Evolutionary conservation across 2,797 vertebrate species (phyloP), one percentile per base, ranked within the genome.

Genomic region (Sciurus carolinensis): DNA sequence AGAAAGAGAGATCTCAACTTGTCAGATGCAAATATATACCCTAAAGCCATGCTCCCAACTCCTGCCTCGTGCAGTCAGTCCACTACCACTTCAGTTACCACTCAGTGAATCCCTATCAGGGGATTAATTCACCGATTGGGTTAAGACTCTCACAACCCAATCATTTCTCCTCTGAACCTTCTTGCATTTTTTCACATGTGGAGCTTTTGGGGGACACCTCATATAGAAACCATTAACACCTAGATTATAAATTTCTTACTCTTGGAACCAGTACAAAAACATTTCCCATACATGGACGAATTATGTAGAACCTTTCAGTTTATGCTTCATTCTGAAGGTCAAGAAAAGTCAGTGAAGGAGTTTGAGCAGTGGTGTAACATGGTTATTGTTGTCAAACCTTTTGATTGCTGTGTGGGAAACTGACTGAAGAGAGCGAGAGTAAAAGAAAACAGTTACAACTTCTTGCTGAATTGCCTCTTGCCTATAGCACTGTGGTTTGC

Each of bases 211-310:
- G 18, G 20, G 7, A 57, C 20, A 57, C 54, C 54, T 57, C 20
- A 22, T 2, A 22, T 57, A 7, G 20, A 57, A 57, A 57, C 54
- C 54, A 57, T 9, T 54, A 54, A 57, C 54, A 22, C 54, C 54
- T 57, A 22, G 20, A 10, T 89, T 94, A 81, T n/a, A 30, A 30
- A 64, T 90, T 93, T 87, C 44, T 80, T 85, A 36, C 30, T 67
- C 1, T 18, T 66, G 2, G 24, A 22, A 30, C 7, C 0, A 22
- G 24, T 52, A n/a, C 12, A 36, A 47, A 71, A 80, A 66, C 9
- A 26, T 54, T 83, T 82, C 30, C 64, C 10, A 71, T 79, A 71
- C 47, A 14, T 33, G 20, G 42, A 15, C 8, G 20, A 42, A 73
- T 81, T 22, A 77, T 57, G 39, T 28, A 64, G 81, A 71, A 1